Evolutionary conservation across 1,140 invertebrate genomes (phyloP).

Genomic region (Apolygus lucorum): DNA sequence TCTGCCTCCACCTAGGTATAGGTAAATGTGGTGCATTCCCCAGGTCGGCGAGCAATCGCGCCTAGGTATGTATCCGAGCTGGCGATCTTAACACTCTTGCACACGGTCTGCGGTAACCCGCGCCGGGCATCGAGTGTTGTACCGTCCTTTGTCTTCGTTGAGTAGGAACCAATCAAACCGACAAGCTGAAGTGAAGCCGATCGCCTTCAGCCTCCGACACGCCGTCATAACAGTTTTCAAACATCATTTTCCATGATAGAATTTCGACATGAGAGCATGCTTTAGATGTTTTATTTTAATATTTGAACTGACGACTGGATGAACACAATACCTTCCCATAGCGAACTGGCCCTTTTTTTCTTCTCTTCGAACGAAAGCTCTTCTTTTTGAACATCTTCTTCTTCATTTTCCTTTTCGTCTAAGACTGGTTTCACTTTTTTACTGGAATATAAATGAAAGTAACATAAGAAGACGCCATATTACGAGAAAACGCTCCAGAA

Average conservation of each 20-base stretch:
- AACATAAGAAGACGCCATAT: not conserved
- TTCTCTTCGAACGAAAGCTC: slow-evolving; percentile 31
- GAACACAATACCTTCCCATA: slow-evolving; percentile 32
- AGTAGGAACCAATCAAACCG: too few relatives aligned
- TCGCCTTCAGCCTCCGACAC: not conserved
- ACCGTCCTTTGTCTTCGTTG: too few relatives aligned
- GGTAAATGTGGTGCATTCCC: too few relatives aligned
- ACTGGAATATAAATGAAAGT: slow-evolving; percentile 21
- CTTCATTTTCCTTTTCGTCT: slow-evolving; percentile 26
- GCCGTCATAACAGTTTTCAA: not conserved
- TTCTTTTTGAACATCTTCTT: slow-evolving; percentile 25
- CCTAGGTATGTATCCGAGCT: too few relatives aligned
- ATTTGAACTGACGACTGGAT: not conserved
- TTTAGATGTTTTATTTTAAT: not conserved
- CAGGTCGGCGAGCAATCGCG: too few relatives aligned
- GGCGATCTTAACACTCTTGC: too few relatives aligned
- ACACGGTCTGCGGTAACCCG: too few relatives aligned
- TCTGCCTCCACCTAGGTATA: not conserved
- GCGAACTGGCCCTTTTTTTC: slow-evolving; percentile 33
- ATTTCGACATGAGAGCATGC: not conserved
- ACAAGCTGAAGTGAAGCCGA: not conserved
- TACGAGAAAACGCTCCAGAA: too few relatives aligned
- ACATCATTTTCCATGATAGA: not conserved
- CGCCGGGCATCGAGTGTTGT: too few relatives aligned
- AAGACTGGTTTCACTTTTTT: slow-evolving; percentile 24